Evolutionary conservation across 2,888 invertebrate species (phyloP).

Genomic region (Dynastes maya): DNA sequence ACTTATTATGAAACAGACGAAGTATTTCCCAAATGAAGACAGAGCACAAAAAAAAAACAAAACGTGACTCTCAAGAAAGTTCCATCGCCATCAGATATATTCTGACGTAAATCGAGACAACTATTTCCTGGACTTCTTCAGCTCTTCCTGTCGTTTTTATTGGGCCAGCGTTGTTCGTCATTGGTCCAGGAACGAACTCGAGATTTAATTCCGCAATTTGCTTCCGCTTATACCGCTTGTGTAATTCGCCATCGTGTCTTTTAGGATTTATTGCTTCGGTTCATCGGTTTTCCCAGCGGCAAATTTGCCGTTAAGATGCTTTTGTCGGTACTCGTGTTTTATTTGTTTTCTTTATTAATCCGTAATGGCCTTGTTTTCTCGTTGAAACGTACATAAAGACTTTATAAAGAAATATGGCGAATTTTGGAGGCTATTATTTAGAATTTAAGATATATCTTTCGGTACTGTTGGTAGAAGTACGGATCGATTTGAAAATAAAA

Average conservation of each 20-base stretch:
- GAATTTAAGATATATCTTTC: no score
- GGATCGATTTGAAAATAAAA: no score
- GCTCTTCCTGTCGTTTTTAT: background rate
- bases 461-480: no score
- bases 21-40: no score
- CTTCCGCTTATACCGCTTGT: background rate
- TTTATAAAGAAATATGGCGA: no score
- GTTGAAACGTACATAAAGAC: no score
- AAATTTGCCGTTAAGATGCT: background rate
- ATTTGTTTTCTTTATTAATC: background rate
- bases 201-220: constrained; percentile 21
- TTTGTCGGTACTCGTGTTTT: background rate
- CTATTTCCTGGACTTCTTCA: background rate
- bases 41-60: no score
- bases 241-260: background rate
- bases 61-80: no score
- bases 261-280: constrained; percentile 13
- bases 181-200: background rate
- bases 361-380: no score
- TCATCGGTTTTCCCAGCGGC: background rate
- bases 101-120: constrained; percentile 13
- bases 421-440: no score
- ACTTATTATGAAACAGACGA: no score
- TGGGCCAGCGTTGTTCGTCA: no score
- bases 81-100: constrained; percentile 1